phyloP scores from a whole-genome alignment of 2,888 invertebrate genomes.

The Lymantria dispar region DNA sequence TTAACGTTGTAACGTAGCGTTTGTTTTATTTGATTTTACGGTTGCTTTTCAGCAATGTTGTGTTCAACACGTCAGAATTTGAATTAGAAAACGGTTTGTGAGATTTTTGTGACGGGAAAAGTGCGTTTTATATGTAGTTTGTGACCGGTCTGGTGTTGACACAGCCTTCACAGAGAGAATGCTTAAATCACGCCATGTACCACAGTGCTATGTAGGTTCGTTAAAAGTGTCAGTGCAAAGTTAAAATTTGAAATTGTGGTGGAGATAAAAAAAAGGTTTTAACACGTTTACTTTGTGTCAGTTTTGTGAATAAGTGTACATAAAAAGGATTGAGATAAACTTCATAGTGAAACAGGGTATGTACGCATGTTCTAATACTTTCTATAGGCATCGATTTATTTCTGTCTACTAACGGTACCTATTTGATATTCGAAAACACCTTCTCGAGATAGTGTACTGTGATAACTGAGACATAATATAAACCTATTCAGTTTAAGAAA shows the following conservation, averaged over 20 bases:
- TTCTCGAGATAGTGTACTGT: constrained; percentile 4
- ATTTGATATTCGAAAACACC: constrained; percentile 24
- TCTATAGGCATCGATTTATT: constrained; percentile 29
- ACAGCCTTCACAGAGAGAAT: constrained; percentile 69
- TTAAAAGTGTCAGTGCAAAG: constrained; percentile 75
- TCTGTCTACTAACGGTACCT: constrained; percentile 33
- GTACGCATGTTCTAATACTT: constrained; percentile 40
- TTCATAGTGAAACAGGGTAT: constrained; percentile 68
- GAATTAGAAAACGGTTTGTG: constrained; percentile 50
- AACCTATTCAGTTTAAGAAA: too few relatives aligned
- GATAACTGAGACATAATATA: too few relatives aligned
- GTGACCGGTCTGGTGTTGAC: constrained; percentile 41
- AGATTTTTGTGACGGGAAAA: constrained; percentile 48
- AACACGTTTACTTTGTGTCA: constrained; percentile 53
- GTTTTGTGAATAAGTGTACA: constrained; percentile 53
- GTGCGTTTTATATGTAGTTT: constrained; percentile 41
- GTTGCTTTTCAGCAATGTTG: constrained; percentile 61
- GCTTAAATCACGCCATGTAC: constrained; percentile 74
- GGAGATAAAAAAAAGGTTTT: constrained; percentile 51
- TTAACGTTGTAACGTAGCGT: constrained; percentile 67
- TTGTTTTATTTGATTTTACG: constrained; percentile 61
- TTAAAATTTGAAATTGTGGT: constrained; percentile 72
- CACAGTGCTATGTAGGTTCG: constrained; percentile 68
- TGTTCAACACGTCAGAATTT: constrained; percentile 59
- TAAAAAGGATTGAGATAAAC: constrained; percentile 62